These are phyloP conservation scores for Pedicia rivosa DNA, from an alignment of 2,888 invertebrate genomes.

Conservation along the genomic window DNA sequence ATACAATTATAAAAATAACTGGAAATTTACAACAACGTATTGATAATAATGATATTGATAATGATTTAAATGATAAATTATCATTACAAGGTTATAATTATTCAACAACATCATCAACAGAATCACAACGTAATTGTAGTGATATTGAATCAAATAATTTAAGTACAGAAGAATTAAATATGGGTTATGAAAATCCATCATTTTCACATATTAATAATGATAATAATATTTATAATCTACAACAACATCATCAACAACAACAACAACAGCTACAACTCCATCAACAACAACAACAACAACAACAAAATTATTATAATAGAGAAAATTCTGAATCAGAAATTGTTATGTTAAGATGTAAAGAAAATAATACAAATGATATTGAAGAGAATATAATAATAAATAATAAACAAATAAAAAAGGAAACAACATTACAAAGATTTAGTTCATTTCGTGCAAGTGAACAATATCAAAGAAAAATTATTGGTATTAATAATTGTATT, in stretches of 20 bases:
- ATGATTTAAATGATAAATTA: slow-evolving; percentile 6
- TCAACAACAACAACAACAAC: slow-evolving; percentile 2
- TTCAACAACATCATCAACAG: slow-evolving; percentile 6
- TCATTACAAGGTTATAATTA: slow-evolving; percentile 2
- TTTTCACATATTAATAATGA: slow-evolving; percentile 25
- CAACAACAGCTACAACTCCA: neutral
- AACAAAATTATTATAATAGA: slow-evolving; percentile 23
- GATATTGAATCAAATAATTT: slow-evolving; percentile 19
- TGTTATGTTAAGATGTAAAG: slow-evolving; percentile 28
- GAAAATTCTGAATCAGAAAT: slow-evolving; percentile 31
- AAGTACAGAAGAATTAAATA: slow-evolving; percentile 27
- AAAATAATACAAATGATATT: slow-evolving; percentile 19
- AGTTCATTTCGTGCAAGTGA: slow-evolving; percentile 25
- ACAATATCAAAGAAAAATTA: slow-evolving; percentile 11
- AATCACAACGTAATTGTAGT: slow-evolving; percentile 8
- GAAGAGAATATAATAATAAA: neutral
- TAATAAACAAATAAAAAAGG: neutral
- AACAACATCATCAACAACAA: neutral
- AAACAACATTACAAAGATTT: slow-evolving; percentile 23
- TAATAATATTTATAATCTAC: slow-evolving; percentile 9
- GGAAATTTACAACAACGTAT: neutral
- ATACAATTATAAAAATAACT: slow-evolving; percentile 12
- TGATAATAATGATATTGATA: slow-evolving; percentile 3
- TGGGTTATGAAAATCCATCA: slow-evolving; percentile 29
- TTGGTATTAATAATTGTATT: neutral